Evolutionary conservation across 2,888 invertebrate species (phyloP), one percentile per base, ranked within the genome.

Genomic region (Megaustenia siamemsis): DNA sequence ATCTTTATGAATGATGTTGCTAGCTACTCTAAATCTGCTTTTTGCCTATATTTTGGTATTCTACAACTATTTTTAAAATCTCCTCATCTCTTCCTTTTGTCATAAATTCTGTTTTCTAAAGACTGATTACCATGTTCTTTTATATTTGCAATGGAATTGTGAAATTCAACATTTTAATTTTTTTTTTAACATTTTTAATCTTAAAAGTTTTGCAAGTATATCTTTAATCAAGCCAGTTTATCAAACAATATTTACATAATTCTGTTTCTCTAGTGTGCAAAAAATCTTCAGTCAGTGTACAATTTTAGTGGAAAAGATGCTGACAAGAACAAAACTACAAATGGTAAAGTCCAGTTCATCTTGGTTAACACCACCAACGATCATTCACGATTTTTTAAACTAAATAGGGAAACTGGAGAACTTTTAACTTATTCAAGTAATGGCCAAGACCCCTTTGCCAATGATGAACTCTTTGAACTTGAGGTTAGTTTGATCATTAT

Each of bases 311-410:
- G 86, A 8, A 75, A 38, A 15, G 85, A 86, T 56, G 76, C 38
- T 43, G 86, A 87, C 60, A 77, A 78, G 4, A 81, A 86, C 40
- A 81, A 83, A 66, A 32, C n/a, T 21, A 79, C 86, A 12, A 83
- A 87, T 75, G 86, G 83, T 18, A 75, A 63, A 45, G 86, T 86
- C 43, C 32, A 56, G 35, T 86, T 78, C 56, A 71, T 45, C n/a
- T 32, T 86, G n/a, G 49, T 56, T 4, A 68, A 75, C 32, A 40
- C 56, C 15, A 43, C 24, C 32, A 40, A 56, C 18, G 71, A 68
- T 21, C 71, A 85, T 56, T 75, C 66, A 49, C 28, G 38, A 5
- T 63, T 40, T 18, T 86, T 86, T 76, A 35, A 21, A 8, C 69
- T 86, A 0, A 40, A 86, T 80, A 32, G 63, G 18, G 77, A 85